Conservation (phyloP, 2,113 vertebrate species). For the Bufo gargarizans region DNA sequence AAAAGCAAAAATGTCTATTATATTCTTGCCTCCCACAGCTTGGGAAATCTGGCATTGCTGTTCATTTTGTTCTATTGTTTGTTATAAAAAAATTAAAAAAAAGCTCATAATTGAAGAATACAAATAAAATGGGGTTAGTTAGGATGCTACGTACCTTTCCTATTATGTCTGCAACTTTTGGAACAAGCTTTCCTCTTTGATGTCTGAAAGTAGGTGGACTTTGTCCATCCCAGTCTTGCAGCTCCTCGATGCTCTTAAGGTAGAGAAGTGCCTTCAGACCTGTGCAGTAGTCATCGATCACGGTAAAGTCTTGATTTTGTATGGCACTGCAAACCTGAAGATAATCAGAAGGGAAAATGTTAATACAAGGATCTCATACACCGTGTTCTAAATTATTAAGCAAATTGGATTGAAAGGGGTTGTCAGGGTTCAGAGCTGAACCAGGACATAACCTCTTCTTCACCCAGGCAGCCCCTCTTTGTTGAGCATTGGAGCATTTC, state of each 20-base stretch:
- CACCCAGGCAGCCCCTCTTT: no score
- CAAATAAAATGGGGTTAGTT: neutral
- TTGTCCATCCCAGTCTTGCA: slow-evolving; percentile 86
- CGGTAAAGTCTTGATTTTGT: slow-evolving; percentile 96
- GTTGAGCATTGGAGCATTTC: no score
- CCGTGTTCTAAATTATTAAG: no score
- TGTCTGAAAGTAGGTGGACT: slow-evolving; percentile 83
- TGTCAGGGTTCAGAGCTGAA: no score
- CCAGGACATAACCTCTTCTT: no score
- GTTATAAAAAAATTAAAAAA: neutral
- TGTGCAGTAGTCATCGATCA: slow-evolving; percentile 91
- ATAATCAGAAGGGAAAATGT: neutral
- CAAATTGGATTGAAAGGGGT: no score
- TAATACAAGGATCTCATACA: no score
- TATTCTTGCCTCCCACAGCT: slow-evolving; percentile 34
- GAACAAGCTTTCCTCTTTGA: slow-evolving; percentile 88
- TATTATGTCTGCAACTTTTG: slow-evolving; percentile 74
- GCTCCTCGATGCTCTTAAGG: slow-evolving; percentile 85
- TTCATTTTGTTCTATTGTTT: slow-evolving; percentile 21
- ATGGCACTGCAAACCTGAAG: slow-evolving; percentile 90
- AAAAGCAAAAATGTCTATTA: slow-evolving; percentile 25
- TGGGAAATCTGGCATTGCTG: slow-evolving; percentile 5
- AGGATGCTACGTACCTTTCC: slow-evolving; percentile 77
- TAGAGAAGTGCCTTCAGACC: slow-evolving; percentile 88
- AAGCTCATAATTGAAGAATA: neutral